Percentiles rank a stretch among this genome's conserved stretches.
phyloP scores from a whole-genome alignment of 2,113 vertebrate species.

The Syngnathus typhle region DNA sequence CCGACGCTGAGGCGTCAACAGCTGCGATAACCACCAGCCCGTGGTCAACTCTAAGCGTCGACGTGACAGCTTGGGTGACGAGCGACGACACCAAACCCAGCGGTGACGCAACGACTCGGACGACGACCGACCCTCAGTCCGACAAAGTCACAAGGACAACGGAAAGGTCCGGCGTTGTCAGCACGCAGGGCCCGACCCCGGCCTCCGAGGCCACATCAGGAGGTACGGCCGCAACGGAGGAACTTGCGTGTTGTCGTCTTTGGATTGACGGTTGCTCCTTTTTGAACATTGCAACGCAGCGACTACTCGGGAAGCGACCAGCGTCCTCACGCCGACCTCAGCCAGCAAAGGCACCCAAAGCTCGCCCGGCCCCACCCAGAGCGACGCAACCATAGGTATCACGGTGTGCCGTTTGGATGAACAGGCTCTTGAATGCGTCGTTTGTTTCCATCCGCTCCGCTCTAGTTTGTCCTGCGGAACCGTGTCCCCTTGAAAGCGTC shows the following conservation, averaged over 20 bases:
- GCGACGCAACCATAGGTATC: constrained; percentile 34
- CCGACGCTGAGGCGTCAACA: neutral
- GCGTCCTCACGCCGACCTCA: neutral
- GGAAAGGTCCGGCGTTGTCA: neutral
- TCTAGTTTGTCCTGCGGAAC: constrained; percentile 51
- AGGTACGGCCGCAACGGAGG: constrained; percentile 41
- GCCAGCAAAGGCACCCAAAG: constrained; percentile 7
- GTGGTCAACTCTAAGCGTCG: fast-evolving
- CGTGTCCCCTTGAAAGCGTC: constrained; percentile 50
- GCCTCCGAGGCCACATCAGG: constrained; percentile 38
- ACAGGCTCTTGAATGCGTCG: neutral
- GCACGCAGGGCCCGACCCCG: constrained; percentile 3
- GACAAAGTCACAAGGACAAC: constrained; percentile 7
- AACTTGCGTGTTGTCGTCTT: neutral
- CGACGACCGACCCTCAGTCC: neutral
- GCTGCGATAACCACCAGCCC: neutral
- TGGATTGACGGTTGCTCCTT: constrained; percentile 6
- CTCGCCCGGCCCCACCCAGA: neutral
- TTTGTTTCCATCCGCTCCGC: constrained; percentile 9
- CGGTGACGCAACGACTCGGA: constrained; percentile 4
- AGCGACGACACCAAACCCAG: neutral
- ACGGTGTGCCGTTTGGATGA: constrained; percentile 9
- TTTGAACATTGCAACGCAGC: neutral
- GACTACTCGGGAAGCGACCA: neutral
- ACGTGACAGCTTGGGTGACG: neutral